phyloP scores from a whole-genome alignment of 1,140 invertebrate genomes.

The Euwallacea similis region DNA sequence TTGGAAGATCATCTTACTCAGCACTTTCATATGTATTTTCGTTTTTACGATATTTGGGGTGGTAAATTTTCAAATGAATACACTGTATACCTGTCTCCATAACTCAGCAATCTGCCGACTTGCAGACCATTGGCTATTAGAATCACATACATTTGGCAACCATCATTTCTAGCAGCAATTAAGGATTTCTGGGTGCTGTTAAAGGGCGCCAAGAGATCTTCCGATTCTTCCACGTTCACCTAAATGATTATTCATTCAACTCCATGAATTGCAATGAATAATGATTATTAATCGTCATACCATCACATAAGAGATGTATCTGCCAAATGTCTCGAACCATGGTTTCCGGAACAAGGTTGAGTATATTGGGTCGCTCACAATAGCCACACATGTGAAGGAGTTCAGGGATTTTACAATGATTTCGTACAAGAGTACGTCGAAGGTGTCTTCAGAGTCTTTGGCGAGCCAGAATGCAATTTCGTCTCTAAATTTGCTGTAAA shows the following conservation, averaged over 20 bases:
- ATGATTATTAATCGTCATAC: conserved; percentile 46
- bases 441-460: conserved; percentile 17
- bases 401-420: conserved; percentile 45
- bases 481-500: conserved; percentile 12
- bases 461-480: conserved; percentile 1
- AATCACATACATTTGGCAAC: conserved; percentile 72
- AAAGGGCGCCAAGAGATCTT: conserved; percentile 66
- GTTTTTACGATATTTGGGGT: too few relatives aligned
- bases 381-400: conserved; percentile 54
- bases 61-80: not conserved
- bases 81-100: conserved; percentile 64
- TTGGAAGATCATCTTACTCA: too few relatives aligned
- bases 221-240: conserved; percentile 65
- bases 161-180: conserved; percentile 60
- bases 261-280: not conserved
- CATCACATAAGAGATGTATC: conserved; percentile 57
- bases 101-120: conserved; percentile 65
- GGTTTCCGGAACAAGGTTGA: conserved; percentile 56
- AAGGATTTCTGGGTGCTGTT: conserved; percentile 60
- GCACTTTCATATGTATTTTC: too few relatives aligned
- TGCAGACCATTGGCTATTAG: conserved; percentile 72
- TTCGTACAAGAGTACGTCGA: conserved; percentile 42
- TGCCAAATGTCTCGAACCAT: conserved; percentile 53
- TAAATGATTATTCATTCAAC: conserved; percentile 44
- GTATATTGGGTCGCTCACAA: conserved; percentile 59